Base-by-base conservation (phyloP, 2,113 vertebrate genomes). In the Picathartes gymnocephalus region DNA sequence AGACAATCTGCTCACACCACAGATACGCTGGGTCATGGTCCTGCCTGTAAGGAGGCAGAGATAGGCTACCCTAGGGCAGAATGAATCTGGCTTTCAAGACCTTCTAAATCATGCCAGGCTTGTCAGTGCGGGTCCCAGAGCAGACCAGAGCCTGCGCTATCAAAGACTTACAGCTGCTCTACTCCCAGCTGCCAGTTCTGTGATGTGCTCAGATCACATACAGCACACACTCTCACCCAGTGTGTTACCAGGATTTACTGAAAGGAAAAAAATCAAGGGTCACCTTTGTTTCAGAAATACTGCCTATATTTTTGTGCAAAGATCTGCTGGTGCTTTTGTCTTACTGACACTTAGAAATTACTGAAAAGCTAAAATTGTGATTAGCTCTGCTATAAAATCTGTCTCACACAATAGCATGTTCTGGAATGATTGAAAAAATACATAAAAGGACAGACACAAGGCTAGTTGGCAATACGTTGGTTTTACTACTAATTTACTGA, bases 101-200 rank as follows among this genome's bases (percentile, higher is more conserved):
- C 85, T 92, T 65, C 87, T 96, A 95, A 87, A 95, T 92, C 94
- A 89, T 35, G 50, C 42, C 3, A 30, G 57, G 31, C 53, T 53
- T 80, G 65, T 47, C 5, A 10, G 24, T 60, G 56, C 3, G 0
- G 22, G 25, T 81, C 50, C 71, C 0, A 0, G 71, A 53, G 33
- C 47, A 92, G 51, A 71, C 5, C 24, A 30, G 33, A 91, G 15
- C 24, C 45, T 65, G 54, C 2, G 3, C 21, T 81, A 72, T 53
- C 53, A 71, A 68, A 87, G 70, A 77, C 73, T 87, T 84, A 71
- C 28, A 89, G 76, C 85, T 3, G 3, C 54, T 37, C 39, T 22
- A 11, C 33, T 65, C 44, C 27, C 64, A 72, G 83, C 44, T 76
- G 39, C 60, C 81, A 57, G 23, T 28, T 66, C 65, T 39, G 25